Base-by-base conservation (phyloP, 2,888 invertebrate species). In the Hedychridium roseum region DNA sequence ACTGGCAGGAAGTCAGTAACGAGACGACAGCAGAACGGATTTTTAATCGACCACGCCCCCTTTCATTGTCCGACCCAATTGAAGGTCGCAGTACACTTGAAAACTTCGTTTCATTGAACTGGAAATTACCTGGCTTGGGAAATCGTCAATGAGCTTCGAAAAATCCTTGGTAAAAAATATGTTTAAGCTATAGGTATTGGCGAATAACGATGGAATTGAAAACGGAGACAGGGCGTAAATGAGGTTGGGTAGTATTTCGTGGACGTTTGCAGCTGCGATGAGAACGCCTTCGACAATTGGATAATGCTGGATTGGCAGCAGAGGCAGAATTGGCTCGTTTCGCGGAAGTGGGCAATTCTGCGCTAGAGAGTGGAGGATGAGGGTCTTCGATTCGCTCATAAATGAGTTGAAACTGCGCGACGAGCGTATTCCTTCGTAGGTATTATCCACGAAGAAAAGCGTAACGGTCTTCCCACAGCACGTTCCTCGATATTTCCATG, bases 401-500 rank as follows among this genome's bases (percentile, higher is more conserved):
- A 61, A 60, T 58, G 58, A 54, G 27, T 42, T 43, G 38, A 47
- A 44, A 43, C 35, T 14, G 17, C 26, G 27, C 45, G 26, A 43
- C 26, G 15, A 18, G 15, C 26, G 21, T 18, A 26, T 41, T 42
- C 44, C 44, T 23, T 41, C 6, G 21, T 17, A n/a, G 11, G 16
- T 34, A 23, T 34, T 18, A 11, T 36, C 16, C 37, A 18, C 7
- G 6, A 12, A 15, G n/a, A n/a, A n/a, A n/a, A n/a, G n/a, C n/a
- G n/a, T n/a, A n/a, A n/a, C n/a, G n/a, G n/a, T n/a, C n/a, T 51
- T 66, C 61, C 50, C 59, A 50, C 57, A 51, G 60, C 68, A 68
- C 68, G 68, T 67, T 57, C 60, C 59, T 47, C 58, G 44, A 57
- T 54, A 62, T 69, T 60, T 64, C 57, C 62, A 54, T 50, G 64